Base-by-base conservation (phyloP, 1,140 invertebrate genomes). In the Whitmania pigra region DNA sequence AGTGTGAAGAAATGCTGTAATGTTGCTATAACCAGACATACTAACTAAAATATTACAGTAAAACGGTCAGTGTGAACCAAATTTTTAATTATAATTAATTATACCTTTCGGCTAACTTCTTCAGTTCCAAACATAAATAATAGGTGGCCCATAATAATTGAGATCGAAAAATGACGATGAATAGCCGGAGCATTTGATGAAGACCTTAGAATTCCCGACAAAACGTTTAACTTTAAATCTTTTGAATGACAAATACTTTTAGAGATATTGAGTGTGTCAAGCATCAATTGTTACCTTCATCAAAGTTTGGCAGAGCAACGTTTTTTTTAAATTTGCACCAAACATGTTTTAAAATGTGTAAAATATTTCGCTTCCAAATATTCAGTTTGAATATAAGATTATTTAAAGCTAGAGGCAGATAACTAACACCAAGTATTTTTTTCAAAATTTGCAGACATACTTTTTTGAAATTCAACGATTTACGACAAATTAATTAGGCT, bases 1-100 rank as follows among this genome's bases (percentile, higher is more conserved):
- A 86, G 76, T 75, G 85, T 83, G 54, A 82, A 80, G 72, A 84
- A 83, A 73, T 86, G 84, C 31, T 84, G 76, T 13, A 81, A 49
- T 40, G 84, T 76, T 43, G 82, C 82, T 43, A 82, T 78, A 15
- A 79, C 75, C n/a, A 81, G 77, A 70, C 83, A 84, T 20, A 82
- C 60, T 18, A 78, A 69, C 82, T 82, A 76, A 49, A 49, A 49
- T 49, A 7, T 77, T 78, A 22, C 40, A 20, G 29, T n/a, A 18
- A 66, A 22, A 31, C 17, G 5, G 20, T 20, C 17, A 31, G 17
- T n/a, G 27, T 15, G 49, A 22, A 40, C 20, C 40, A 63, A 22
- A 53, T 40, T 43, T 66, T n/a, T 20, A 20, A 40, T 43, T 49
- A 7, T 53, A 25, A 18, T 3, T 18, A 22, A 49, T 71, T 27